These are phyloP conservation scores for Caenorhabditis japonica DNA, from an alignment of 2,888 invertebrate species.

Conservation along the genomic window DNA sequence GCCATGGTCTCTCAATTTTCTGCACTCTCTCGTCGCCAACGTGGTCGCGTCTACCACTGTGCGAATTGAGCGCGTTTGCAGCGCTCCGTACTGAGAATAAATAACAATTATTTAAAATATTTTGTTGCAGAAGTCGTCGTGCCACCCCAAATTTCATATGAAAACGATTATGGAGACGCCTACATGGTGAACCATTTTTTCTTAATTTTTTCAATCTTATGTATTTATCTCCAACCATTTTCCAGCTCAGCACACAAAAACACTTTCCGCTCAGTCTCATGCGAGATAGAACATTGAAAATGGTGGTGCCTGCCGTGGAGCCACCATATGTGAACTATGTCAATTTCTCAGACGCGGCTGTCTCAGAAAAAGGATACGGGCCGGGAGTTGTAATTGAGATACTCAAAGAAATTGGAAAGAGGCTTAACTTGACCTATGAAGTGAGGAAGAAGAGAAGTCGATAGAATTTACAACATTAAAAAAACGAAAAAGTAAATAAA, in stretches of 20 bases:
- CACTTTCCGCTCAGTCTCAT: conserved; percentile 29
- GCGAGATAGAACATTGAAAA: conserved; percentile 49
- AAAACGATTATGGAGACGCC: conserved; percentile 49
- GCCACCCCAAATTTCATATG: conserved; percentile 39
- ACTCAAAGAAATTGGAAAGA: conserved; percentile 65
- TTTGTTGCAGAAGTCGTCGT: conserved; percentile 40
- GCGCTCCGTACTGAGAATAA: no score
- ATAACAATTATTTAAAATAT: no score
- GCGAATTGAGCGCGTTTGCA: no score
- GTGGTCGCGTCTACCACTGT: no score
- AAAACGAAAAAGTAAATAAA: background rate
- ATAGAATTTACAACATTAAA: no score
- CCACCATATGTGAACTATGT: conserved; percentile 74
- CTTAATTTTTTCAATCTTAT: no score
- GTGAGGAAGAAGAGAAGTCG: conserved; percentile 34
- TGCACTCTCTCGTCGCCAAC: no score
- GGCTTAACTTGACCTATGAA: conserved; percentile 70
- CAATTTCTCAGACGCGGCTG: conserved; percentile 66
- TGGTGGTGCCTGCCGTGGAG: conserved; percentile 66
- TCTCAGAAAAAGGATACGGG: conserved; percentile 64
- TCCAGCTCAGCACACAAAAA: conserved; percentile 54
- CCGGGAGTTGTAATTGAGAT: conserved; percentile 76
- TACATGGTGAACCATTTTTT: conserved; percentile 24
- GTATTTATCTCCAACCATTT: no score
- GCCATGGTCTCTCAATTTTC: no score